A percentile compares a stretch with the other conserved stretches of the same genome.
Conservation (phyloP, 1,140 invertebrate genomes). For the Battus philenor region DNA sequence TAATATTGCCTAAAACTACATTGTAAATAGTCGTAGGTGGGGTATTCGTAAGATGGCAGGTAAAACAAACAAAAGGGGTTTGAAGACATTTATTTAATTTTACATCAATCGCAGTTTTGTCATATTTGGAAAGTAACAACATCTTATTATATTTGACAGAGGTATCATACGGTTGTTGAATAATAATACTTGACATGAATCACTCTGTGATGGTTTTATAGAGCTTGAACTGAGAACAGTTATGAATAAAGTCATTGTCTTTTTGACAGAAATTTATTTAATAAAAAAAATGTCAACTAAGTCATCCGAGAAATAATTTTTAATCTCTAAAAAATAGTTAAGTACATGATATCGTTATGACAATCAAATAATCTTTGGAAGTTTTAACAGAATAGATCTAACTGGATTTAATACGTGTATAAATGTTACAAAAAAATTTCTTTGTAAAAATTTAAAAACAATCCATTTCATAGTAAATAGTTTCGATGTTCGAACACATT, state of each 20-base stretch:
- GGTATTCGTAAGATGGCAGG: too few relatives aligned
- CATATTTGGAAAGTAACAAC: constrained; percentile 22
- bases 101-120: constrained; percentile 22
- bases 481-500: constrained; percentile 46
- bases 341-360: constrained; percentile 6
- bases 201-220: constrained; percentile 9
- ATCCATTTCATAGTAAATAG: constrained; percentile 18
- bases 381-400: constrained; percentile 1
- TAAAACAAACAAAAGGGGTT: constrained; percentile 10
- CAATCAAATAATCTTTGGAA: constrained; percentile 8
- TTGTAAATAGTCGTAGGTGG: too few relatives aligned
- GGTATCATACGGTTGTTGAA: constrained; percentile 24
- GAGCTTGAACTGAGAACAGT: too few relatives aligned
- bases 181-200: constrained; percentile 13
- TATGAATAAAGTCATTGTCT: too few relatives aligned
- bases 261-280: too few relatives aligned
- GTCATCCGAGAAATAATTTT: too few relatives aligned
- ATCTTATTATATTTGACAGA: constrained; percentile 21
- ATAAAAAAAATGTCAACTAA: too few relatives aligned
- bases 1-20: too few relatives aligned
- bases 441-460: constrained; percentile 18
- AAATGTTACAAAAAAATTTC: constrained; percentile 14
- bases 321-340: constrained; percentile 2
- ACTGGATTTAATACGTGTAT: too few relatives aligned
- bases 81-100: constrained; percentile 20